phyloP scores from a whole-genome alignment of 2,797 vertebrate species.

The Sarcoramphus papa region DNA sequence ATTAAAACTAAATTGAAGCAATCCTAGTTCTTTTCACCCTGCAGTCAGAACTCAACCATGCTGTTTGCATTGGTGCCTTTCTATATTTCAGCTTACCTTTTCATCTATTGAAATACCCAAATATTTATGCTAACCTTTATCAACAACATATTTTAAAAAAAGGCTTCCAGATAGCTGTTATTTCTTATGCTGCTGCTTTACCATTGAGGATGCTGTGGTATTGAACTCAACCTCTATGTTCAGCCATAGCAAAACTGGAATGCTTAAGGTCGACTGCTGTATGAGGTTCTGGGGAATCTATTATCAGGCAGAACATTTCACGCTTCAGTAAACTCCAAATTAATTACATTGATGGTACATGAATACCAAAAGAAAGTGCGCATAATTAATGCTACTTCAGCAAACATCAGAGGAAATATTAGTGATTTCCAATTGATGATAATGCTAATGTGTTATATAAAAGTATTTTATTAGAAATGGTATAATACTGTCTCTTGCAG shows the following conservation, averaged over 20 bases:
- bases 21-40: not conserved
- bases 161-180: not conserved
- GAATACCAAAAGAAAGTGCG: slow-evolving; percentile 53
- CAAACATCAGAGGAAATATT: slow-evolving; percentile 49
- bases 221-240: not conserved
- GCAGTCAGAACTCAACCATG: not conserved
- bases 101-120: not conserved
- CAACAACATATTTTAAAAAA: not conserved
- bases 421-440: slow-evolving; percentile 40
- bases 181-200: not conserved
- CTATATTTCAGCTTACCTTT: not conserved
- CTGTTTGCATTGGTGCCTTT: not conserved
- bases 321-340: slow-evolving; percentile 50
- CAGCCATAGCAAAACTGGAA: not conserved
- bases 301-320: slow-evolving; percentile 55
- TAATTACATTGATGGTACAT: slow-evolving; percentile 61
- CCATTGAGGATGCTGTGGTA: not conserved
- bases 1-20: not conserved
- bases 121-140: not conserved
- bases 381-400: slow-evolving; percentile 51
- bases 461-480: slow-evolving; percentile 40
- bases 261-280: not conserved
- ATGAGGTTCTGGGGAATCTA: slow-evolving; percentile 46
- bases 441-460: slow-evolving; percentile 35
- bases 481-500: not conserved